Evolutionary conservation across 2,888 invertebrate species (phyloP).

Genomic region (Elgonia sp.): DNA sequence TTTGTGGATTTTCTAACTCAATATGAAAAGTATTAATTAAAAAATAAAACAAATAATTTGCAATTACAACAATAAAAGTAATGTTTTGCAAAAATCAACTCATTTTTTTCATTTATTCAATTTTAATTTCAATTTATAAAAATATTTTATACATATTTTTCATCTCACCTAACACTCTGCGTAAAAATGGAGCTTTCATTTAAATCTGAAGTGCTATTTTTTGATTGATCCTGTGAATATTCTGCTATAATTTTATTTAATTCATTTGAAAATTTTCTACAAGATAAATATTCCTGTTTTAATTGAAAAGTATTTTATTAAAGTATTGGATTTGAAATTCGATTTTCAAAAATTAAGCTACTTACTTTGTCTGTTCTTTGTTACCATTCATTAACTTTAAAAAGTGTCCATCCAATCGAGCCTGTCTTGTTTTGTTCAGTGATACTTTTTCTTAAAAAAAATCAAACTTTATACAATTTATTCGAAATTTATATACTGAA

Average conservation of each 20-base stretch:
- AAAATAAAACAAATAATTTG: too few relatives aligned
- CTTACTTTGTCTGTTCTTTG: slow-evolving; percentile 46
- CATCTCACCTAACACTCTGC: too few relatives aligned
- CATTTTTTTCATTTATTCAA: too few relatives aligned
- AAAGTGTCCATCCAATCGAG: slow-evolving; percentile 44
- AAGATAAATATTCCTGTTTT: neutral
- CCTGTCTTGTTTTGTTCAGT: slow-evolving; percentile 39
- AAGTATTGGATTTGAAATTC: too few relatives aligned
- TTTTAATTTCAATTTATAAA: too few relatives aligned
- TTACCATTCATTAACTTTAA: slow-evolving; percentile 64
- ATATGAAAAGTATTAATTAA: too few relatives aligned
- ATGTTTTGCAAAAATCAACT: too few relatives aligned
- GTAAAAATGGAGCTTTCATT: too few relatives aligned
- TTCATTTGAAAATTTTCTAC: slow-evolving; percentile 10
- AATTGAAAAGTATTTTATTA: neutral
- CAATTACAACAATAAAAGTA: too few relatives aligned
- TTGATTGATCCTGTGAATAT: neutral
- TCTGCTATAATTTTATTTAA: neutral
- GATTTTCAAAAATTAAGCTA: neutral
- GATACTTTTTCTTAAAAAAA: slow-evolving; percentile 22
- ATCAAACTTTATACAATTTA: neutral
- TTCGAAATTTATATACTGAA: neutral
- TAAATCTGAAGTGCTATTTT: neutral
- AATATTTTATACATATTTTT: too few relatives aligned
- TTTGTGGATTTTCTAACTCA: too few relatives aligned